These are phyloP conservation scores for Myiozetetes cayanensis DNA, from an alignment of 2,113 vertebrate genomes.

Conservation along the genomic window DNA sequence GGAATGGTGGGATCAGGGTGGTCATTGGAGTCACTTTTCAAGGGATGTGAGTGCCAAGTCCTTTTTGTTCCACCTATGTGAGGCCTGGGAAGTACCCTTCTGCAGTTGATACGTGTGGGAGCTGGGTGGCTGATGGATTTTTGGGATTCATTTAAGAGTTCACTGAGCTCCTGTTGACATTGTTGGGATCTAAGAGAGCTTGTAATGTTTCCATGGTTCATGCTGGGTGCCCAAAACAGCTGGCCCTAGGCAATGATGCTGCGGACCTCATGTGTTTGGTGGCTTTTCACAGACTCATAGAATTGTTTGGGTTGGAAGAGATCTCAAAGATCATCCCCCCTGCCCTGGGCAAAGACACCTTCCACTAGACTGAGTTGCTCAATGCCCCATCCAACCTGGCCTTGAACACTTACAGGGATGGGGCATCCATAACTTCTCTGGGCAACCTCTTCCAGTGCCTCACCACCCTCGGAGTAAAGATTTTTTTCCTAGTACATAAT, in stretches of 20 bases:
- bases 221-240: background rate
- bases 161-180: background rate
- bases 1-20: background rate
- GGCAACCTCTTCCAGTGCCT: background rate
- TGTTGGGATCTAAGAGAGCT: background rate
- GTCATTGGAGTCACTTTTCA: background rate
- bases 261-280: background rate
- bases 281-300: background rate
- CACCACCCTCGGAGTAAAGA: background rate
- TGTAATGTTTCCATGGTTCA: background rate
- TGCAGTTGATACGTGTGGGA: background rate
- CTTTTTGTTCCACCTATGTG: background rate
- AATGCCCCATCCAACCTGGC: background rate
- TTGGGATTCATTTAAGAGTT: background rate
- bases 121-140: background rate
- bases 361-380: background rate
- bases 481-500: background rate
- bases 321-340: background rate
- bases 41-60: rapidly evolving
- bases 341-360: background rate
- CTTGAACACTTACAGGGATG: background rate
- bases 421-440: background rate
- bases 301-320: background rate
- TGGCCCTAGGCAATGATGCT: background rate
- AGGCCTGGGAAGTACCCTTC: background rate